Conservation (phyloP, 2,888 invertebrate species). For the Drosophila nr. fundita region DNA sequence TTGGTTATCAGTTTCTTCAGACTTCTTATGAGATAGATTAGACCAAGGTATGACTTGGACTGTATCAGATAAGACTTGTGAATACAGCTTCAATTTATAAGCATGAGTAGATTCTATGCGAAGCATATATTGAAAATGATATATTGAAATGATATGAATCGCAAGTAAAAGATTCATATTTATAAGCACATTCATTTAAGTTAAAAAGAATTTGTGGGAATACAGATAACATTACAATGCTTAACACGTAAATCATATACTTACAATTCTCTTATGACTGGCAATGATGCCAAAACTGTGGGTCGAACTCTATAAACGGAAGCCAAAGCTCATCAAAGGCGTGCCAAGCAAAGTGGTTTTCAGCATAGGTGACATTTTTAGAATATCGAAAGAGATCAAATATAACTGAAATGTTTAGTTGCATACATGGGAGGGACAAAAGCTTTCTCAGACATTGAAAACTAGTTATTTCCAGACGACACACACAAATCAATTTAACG, state of each 20-base stretch:
- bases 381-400: slow-evolving; percentile 53
- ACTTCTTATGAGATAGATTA: neutral
- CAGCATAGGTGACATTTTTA: slow-evolving; percentile 69
- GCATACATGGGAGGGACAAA: slow-evolving; percentile 33
- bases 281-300: slow-evolving; percentile 43
- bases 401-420: slow-evolving; percentile 67
- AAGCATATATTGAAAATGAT: neutral
- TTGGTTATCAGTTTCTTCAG: neutral
- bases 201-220: neutral
- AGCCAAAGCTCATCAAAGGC: slow-evolving; percentile 59
- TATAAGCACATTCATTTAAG: neutral
- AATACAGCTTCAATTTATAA: neutral
- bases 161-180: neutral
- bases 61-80: neutral
- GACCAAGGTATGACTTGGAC: neutral
- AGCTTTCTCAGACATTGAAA: slow-evolving; percentile 72
- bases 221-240: slow-evolving; percentile 15
- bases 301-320: slow-evolving; percentile 68
- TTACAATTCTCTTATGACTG: slow-evolving; percentile 76
- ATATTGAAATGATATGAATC: neutral
- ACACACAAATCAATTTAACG: slow-evolving; percentile 81
- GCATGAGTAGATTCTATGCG: neutral
- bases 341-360: slow-evolving; percentile 55
- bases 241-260: slow-evolving; percentile 37
- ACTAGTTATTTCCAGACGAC: slow-evolving; percentile 56